Conservation (phyloP, 1,140 invertebrate species). For the Planococcus citri region DNA sequence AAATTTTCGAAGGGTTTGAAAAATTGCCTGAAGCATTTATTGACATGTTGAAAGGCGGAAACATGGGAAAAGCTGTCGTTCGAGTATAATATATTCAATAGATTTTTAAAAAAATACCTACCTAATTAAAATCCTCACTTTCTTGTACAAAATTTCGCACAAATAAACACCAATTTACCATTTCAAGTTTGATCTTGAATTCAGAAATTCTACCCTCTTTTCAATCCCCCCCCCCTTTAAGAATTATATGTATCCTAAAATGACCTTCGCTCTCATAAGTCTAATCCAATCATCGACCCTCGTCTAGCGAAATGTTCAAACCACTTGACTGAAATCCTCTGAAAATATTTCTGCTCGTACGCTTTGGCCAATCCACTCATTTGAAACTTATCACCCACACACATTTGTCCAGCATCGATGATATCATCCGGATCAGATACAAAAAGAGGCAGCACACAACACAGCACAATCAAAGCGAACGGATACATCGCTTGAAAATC, state of each 20-base stretch:
- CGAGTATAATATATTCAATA: constrained; percentile 34
- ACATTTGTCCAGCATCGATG: background rate
- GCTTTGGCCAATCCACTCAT: background rate
- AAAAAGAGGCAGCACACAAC: background rate
- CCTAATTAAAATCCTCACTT: no score
- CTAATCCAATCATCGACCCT: no score
- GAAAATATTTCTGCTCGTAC: background rate
- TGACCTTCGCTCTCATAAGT: no score
- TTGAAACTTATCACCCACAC: background rate
- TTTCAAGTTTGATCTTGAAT: no score
- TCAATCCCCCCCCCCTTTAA: no score
- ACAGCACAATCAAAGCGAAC: background rate
- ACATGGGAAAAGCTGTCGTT: constrained; percentile 48
- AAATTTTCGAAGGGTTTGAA: constrained; percentile 50
- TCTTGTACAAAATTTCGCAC: no score
- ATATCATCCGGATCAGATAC: background rate
- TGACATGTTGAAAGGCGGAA: constrained; percentile 44
- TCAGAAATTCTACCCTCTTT: no score
- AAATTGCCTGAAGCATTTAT: constrained; percentile 52
- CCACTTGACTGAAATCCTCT: background rate
- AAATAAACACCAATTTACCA: no score
- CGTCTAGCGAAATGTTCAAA: background rate
- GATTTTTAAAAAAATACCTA: no score
- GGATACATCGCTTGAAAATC: background rate
- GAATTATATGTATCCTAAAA: no score